A percentile compares a stretch with the other conserved stretches of the same genome.
phyloP scores from a whole-genome alignment of 2,888 invertebrate species.

The Drosophila austrosaltans region DNA sequence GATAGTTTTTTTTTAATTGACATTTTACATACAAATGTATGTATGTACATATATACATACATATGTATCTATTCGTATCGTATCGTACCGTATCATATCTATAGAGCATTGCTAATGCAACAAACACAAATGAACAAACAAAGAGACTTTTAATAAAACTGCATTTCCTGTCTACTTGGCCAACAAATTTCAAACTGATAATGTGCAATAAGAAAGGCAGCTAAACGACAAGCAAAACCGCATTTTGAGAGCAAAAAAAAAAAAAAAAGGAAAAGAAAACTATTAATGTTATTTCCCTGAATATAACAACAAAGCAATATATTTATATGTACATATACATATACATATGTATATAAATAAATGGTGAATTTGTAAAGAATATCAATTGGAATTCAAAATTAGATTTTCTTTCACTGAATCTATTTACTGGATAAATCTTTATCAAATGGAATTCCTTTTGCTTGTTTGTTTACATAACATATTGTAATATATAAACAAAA shows the following conservation, averaged over 20 bases:
- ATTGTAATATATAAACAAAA: neutral
- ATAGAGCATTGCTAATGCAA: constrained; percentile 8
- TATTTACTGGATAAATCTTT: too few relatives aligned
- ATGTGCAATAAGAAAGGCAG: constrained; percentile 2
- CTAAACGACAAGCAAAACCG: neutral
- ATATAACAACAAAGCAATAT: neutral
- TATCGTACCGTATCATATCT: neutral
- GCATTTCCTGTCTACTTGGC: constrained; percentile 55
- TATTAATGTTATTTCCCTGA: neutral
- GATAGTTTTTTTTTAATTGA: neutral
- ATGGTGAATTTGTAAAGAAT: constrained; percentile 35
- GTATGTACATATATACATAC: neutral
- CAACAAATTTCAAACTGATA: constrained; percentile 42
- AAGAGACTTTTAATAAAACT: constrained; percentile 30
- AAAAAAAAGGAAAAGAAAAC: constrained; percentile 1
- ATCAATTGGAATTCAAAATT: too few relatives aligned
- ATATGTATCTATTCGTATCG: neutral
- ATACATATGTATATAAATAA: constrained; percentile 16
- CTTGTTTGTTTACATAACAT: too few relatives aligned
- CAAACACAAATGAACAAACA: constrained; percentile 1
- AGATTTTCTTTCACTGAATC: too few relatives aligned
- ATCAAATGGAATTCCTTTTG: too few relatives aligned
- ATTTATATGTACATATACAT: constrained; percentile 29
- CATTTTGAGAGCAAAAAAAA: neutral
- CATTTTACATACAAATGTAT: neutral